Evolutionary conservation across 2,113 vertebrate genomes (phyloP), one percentile per base, ranked within the genome.

Genomic region (Holacanthus passer): DNA sequence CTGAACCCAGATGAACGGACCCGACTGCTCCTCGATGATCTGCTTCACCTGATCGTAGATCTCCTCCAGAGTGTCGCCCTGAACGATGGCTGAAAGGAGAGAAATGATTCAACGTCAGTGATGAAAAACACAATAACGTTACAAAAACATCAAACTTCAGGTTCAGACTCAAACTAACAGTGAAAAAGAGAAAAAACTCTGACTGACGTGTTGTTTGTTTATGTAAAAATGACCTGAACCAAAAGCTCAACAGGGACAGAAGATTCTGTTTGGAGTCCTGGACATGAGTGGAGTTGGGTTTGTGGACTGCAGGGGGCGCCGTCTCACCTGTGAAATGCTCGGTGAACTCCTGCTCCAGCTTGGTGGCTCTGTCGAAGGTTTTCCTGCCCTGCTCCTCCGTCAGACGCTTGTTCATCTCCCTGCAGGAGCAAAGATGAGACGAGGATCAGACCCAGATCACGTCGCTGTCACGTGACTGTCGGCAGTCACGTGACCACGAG

Each of bases 361-460:
- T 99, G 92, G 94, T 94, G 66, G 98, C 98, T 94, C 98, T 91
- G 91, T 99, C 98, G 79, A 97, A 97, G 0, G 98, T 99, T 91
- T 99, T 99, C 92, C 92, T 95, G 79, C 97, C 97, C 93, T 99
- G 98, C 69, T 99, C 98, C 74, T 99, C 98, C 0, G 96, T 97
- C 87, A 99, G 95, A 31, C 98, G 96, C 87, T 98, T 99, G 95
- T 99, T 99, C 97, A 99, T 99, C 94, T 99, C 98, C 96, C 98
- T 99, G 92, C 35, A 52, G 48, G 60, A 64, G 1, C 60, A 64
- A 1, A 63, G 59, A 47, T 19, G 17, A 19, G 17, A 47, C 60
- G 41, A 1, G 41, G 59, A 47, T 19, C 45, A 19, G 17, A 47
- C 1, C 17, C 16, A 20, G 5, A 45, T 16, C 43, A 45, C 43